Conservation (phyloP, 1,140 invertebrate species). For the Lasioglossum albipes region DNA sequence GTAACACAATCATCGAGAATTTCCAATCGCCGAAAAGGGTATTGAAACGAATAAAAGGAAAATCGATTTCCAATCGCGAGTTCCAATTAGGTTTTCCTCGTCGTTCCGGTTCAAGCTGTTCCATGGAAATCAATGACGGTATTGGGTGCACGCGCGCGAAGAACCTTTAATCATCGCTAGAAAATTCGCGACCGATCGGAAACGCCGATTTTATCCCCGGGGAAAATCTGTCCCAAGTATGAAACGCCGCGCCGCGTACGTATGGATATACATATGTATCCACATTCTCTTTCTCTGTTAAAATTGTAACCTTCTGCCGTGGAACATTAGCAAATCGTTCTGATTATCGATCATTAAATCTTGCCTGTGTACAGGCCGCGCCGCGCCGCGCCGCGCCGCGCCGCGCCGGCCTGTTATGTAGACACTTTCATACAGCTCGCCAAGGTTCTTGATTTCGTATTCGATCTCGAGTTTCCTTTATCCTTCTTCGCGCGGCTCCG, state of each 20-base stretch:
- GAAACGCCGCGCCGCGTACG: not conserved
- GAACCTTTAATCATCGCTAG: slow-evolving; percentile 23
- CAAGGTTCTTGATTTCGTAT: slow-evolving; percentile 44
- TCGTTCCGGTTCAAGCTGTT: not conserved
- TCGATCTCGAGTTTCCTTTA: slow-evolving; percentile 31
- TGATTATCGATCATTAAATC: slow-evolving; percentile 53
- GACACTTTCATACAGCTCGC: slow-evolving; percentile 30
- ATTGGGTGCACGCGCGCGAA: not conserved
- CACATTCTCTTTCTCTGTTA: slow-evolving; percentile 35
- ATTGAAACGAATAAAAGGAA: not conserved
- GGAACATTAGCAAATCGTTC: slow-evolving; percentile 47
- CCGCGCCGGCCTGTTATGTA: slow-evolving; percentile 25
- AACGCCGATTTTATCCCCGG: slow-evolving; percentile 1
- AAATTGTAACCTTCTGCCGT: slow-evolving; percentile 46
- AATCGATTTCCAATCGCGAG: not conserved
- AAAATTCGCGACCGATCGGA: slow-evolving; percentile 29
- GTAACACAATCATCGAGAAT: not conserved
- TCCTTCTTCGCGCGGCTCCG: not conserved
- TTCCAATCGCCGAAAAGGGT: not conserved
- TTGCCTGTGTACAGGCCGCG: slow-evolving; percentile 15
- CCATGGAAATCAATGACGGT: slow-evolving; percentile 29
- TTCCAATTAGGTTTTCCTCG: slow-evolving; percentile 10
- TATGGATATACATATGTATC: not conserved
- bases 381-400: too few relatives aligned
- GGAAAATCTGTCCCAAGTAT: not conserved